Percentiles rank a stretch among this genome's conserved stretches.
Evolutionary conservation across 1,140 invertebrate species (phyloP).

Genomic region (Drosophila melanica): DNA sequence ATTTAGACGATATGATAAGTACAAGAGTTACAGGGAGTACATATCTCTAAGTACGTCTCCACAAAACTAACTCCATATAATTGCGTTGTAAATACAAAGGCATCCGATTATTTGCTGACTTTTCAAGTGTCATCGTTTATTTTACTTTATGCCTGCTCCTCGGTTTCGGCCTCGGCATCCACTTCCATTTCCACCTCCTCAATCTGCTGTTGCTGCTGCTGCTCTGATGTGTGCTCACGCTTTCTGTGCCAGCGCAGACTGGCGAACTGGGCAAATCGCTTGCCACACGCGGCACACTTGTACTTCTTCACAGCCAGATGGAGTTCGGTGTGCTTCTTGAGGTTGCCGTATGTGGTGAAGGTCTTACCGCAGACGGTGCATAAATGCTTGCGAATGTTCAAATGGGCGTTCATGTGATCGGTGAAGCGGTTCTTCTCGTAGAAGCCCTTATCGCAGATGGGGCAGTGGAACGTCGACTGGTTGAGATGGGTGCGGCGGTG

Average conservation of each 20-base stretch:
- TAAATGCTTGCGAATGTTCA: slow-evolving; percentile 78
- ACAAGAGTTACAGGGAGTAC: slow-evolving; percentile 18
- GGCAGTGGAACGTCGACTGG: slow-evolving; percentile 76
- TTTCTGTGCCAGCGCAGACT: slow-evolving; percentile 76
- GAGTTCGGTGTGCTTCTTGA: slow-evolving; percentile 77
- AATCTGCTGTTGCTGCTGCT: not conserved
- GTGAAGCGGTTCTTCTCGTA: slow-evolving; percentile 80
- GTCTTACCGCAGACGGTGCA: slow-evolving; percentile 77
- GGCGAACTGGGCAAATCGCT: slow-evolving; percentile 75
- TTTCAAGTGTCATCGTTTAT: too few relatives aligned
- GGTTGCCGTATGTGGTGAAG: slow-evolving; percentile 76
- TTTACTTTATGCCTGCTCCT: not conserved
- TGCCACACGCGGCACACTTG: slow-evolving; percentile 69
- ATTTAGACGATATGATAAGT: slow-evolving; percentile 58
- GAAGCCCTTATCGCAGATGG: slow-evolving; percentile 77
- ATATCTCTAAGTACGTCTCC: slow-evolving; percentile 29
- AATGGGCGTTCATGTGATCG: slow-evolving; percentile 78
- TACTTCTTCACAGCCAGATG: slow-evolving; percentile 77
- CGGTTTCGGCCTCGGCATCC: not conserved
- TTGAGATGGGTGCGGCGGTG: slow-evolving; percentile 78
- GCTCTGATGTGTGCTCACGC: slow-evolving; percentile 44
- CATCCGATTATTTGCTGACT: not conserved
- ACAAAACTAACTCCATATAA: slow-evolving; percentile 31
- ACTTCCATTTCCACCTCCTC: not conserved
- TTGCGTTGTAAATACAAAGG: slow-evolving; percentile 36